Percentiles rank a stretch among this genome's conserved stretches.
These are phyloP conservation scores for Caenorhabditis afra DNA, from an alignment of 2,888 invertebrate species.

Conservation along the genomic window DNA sequence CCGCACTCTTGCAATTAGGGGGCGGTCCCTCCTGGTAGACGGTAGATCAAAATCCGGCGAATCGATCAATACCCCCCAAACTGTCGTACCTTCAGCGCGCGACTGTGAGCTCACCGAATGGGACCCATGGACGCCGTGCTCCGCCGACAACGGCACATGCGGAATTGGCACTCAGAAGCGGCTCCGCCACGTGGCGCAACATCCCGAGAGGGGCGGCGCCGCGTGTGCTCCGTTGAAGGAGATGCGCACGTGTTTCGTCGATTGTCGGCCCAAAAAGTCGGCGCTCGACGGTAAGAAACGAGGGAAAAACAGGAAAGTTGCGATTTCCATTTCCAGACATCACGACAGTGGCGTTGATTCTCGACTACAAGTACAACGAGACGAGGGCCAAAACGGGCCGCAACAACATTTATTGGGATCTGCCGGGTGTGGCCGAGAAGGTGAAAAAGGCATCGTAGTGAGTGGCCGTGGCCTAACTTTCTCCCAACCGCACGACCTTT, in stretches of 20 bases:
- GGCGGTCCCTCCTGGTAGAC: too few species aligned
- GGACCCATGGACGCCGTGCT: conserved; percentile 71
- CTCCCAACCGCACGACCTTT: not conserved
- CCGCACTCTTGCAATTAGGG: too few species aligned
- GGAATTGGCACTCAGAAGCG: conserved; percentile 67
- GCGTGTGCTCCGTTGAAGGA: conserved; percentile 68
- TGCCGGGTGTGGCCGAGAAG: conserved; percentile 58
- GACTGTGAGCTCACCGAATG: conserved; percentile 74
- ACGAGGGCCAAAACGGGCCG: conserved; percentile 55
- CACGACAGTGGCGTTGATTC: conserved; percentile 76
- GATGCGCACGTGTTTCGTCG: conserved; percentile 72
- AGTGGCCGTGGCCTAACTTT: conserved; percentile 18
- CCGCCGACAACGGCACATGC: conserved; percentile 66
- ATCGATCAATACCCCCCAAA: too few species aligned
- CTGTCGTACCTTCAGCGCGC: conserved; percentile 60
- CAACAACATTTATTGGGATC: conserved; percentile 65
- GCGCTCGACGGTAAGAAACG: conserved; percentile 31
- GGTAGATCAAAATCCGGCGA: not conserved
- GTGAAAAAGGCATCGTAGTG: conserved; percentile 54
- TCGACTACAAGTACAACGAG: conserved; percentile 74
- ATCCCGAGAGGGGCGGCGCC: conserved; percentile 67
- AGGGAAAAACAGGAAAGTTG: too few species aligned
- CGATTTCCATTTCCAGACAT: conserved; percentile 62
- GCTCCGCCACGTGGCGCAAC: conserved; percentile 52
- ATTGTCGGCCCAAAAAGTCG: conserved; percentile 50